A percentile compares a stretch with the other conserved stretches of the same genome.
phyloP scores from a whole-genome alignment of 2,113 vertebrate genomes.

The Xiphophorus maculatus region DNA sequence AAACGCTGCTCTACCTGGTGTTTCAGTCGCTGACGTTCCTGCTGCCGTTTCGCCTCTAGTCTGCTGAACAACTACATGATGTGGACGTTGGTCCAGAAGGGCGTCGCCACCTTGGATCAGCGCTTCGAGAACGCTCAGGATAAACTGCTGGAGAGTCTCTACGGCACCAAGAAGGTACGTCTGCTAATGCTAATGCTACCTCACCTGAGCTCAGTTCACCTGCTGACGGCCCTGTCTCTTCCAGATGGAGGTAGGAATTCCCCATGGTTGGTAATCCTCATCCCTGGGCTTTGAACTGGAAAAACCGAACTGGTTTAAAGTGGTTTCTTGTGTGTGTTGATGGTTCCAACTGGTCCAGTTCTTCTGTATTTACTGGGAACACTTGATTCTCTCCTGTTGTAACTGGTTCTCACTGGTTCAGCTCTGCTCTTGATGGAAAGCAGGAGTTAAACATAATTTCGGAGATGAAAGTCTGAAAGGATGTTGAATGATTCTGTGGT shows the following conservation, averaged over 20 bases:
- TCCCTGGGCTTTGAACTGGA: neutral
- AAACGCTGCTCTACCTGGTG: too few species aligned
- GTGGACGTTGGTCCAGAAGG: constrained; percentile 97
- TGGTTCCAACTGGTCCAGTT: neutral
- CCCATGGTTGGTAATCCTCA: neutral
- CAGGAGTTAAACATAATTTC: too few species aligned
- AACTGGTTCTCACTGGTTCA: neutral
- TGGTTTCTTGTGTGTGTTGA: neutral
- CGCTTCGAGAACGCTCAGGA: constrained; percentile 96
- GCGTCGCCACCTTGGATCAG: constrained; percentile 89
- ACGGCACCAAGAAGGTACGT: constrained; percentile 93
- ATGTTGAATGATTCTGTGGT: too few species aligned
- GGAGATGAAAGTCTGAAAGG: too few species aligned
- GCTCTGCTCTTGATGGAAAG: too few species aligned
- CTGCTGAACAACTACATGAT: constrained; percentile 97
- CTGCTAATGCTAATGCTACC: neutral
- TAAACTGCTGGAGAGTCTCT: constrained; percentile 92
- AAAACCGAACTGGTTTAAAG: neutral
- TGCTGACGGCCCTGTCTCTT: neutral
- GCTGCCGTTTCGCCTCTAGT: constrained; percentile 64
- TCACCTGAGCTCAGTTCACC: neutral
- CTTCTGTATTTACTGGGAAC: neutral
- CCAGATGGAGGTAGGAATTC: neutral
- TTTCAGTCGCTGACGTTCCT: neutral
- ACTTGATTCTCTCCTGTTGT: neutral